phyloP scores from a whole-genome alignment of 2,113 vertebrate genomes.

The Semicossyphus pulcher region DNA sequence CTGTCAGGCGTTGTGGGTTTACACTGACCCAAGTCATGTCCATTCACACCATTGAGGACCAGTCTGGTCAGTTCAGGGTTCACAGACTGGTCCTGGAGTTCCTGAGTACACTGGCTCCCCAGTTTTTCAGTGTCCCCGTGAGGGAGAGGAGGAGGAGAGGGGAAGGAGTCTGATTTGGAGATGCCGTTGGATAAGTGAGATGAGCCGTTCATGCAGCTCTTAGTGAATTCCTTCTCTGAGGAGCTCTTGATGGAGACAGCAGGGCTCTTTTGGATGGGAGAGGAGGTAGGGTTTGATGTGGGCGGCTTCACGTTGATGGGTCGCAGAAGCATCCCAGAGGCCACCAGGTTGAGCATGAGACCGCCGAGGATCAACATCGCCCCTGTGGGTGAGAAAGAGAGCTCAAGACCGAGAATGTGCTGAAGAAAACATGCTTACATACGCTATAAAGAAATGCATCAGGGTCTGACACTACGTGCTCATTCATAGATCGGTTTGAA shows the following conservation, averaged over 20 bases:
- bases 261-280: constrained; percentile 68
- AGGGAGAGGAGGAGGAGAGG: constrained; percentile 47
- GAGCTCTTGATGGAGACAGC: constrained; percentile 64
- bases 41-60: constrained; percentile 56
- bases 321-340: constrained; percentile 91
- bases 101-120: constrained; percentile 41
- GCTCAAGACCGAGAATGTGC: constrained; percentile 1
- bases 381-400: constrained; percentile 77
- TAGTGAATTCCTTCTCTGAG: constrained; percentile 74
- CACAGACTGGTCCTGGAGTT: constrained; percentile 43
- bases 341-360: constrained; percentile 91
- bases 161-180: constrained; percentile 69
- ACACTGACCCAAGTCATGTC: constrained; percentile 52
- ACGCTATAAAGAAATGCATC: neutral
- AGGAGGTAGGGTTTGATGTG: constrained; percentile 52
- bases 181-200: constrained; percentile 76
- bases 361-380: constrained; percentile 91
- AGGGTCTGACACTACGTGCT: neutral
- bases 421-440: neutral
- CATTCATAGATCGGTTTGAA: constrained; percentile 1
- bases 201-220: constrained; percentile 74
- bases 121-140: constrained; percentile 54
- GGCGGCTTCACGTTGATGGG: constrained; percentile 72
- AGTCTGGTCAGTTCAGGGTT: constrained; percentile 59
- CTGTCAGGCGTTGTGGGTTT: constrained; percentile 60